These are phyloP conservation scores for Tribolium castaneum DNA, from an alignment of 1,140 invertebrate species.

Conservation along the genomic window DNA sequence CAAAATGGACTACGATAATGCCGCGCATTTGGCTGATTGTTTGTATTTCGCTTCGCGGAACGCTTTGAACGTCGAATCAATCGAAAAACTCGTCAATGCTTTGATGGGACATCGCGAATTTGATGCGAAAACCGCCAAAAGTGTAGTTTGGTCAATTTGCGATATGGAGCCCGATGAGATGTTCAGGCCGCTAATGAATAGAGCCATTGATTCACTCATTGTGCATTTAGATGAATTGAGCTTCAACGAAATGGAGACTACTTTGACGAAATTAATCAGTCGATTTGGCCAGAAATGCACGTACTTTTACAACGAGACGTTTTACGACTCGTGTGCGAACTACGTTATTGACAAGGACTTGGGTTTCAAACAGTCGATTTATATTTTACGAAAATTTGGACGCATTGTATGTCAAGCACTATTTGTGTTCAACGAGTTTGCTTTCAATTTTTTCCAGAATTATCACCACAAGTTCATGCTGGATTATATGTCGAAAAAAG, in stretches of 20 bases:
- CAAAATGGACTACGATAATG: constrained; percentile 68
- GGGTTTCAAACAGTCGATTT: constrained; percentile 65
- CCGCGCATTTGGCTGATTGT: constrained; percentile 66
- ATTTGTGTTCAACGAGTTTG: constrained; percentile 39
- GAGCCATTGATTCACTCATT: constrained; percentile 64
- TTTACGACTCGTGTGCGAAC: constrained; percentile 66
- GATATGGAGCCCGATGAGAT: constrained; percentile 62
- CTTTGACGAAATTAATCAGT: constrained; percentile 63
- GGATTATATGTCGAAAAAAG: constrained; percentile 67
- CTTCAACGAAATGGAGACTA: constrained; percentile 65
- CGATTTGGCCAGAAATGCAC: constrained; percentile 61
- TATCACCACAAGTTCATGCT: constrained; percentile 68
- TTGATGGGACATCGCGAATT: constrained; percentile 64
- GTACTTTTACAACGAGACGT: constrained; percentile 70
- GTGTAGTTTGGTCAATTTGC: constrained; percentile 66
- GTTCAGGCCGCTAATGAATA: constrained; percentile 64
- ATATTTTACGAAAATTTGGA: constrained; percentile 66
- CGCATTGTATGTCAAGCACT: constrained; percentile 64
- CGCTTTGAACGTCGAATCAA: constrained; percentile 65
- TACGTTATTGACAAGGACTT: constrained; percentile 66
- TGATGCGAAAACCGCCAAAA: constrained; percentile 64
- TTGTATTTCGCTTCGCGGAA: constrained; percentile 66
- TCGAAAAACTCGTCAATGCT: constrained; percentile 65
- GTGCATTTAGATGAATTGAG: constrained; percentile 63
- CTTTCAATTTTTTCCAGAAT: constrained; percentile 60